Conservation (phyloP, 2,797 vertebrate genomes). For the Malacoctenus gilli region DNA sequence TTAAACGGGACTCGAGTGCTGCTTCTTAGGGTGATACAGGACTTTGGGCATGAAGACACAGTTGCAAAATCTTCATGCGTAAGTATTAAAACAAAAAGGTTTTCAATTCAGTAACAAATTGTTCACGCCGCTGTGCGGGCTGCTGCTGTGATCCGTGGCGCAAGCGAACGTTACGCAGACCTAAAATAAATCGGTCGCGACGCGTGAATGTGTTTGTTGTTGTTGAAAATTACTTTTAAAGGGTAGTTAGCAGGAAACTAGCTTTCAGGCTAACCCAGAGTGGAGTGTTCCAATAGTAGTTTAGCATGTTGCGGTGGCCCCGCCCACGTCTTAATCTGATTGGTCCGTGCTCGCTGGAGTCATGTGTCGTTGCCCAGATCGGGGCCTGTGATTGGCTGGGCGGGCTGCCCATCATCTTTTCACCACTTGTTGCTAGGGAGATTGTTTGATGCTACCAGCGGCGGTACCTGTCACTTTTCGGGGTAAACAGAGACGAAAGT, state of each 20-base stretch:
- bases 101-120: slow-evolving; percentile 48
- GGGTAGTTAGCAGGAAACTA: slow-evolving; percentile 51
- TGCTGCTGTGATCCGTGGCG: slow-evolving; percentile 24
- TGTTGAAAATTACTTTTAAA: slow-evolving; percentile 50
- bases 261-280: slow-evolving; percentile 56
- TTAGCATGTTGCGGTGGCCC: slow-evolving; percentile 44
- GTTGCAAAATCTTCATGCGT: slow-evolving; percentile 64
- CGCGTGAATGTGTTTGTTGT: background rate
- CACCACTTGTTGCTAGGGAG: slow-evolving; percentile 88
- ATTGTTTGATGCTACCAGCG: slow-evolving; percentile 75
- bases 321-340: slow-evolving; percentile 59
- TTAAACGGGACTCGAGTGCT: slow-evolving; percentile 27
- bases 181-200: too few relatives aligned
- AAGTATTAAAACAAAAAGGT: slow-evolving; percentile 70
- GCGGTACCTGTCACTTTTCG: slow-evolving; percentile 52
- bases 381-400: slow-evolving; percentile 45
- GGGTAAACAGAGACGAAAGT: slow-evolving; percentile 22
- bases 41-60: slow-evolving; percentile 52
- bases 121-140: slow-evolving; percentile 29
- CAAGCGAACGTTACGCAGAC: background rate
- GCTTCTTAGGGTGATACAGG: slow-evolving; percentile 23
- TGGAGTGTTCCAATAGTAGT: slow-evolving; percentile 51
- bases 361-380: slow-evolving; percentile 47
- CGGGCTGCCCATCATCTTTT: slow-evolving; percentile 62
- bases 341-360: slow-evolving; percentile 65